Evolutionary conservation across 1,140 invertebrate species (phyloP).

Genomic region (Magallana gigas): DNA sequence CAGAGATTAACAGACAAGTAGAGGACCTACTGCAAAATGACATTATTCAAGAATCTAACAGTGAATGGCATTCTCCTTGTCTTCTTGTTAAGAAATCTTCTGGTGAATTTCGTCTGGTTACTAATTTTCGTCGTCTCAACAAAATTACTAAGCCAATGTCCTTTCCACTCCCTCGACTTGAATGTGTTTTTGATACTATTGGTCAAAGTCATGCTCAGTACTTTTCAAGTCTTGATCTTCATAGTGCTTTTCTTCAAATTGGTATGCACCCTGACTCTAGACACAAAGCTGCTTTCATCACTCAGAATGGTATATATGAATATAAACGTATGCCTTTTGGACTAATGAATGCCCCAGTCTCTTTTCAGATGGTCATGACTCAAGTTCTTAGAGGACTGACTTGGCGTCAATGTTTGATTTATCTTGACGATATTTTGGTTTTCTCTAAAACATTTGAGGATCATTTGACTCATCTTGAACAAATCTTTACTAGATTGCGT

Average conservation of each 20-base stretch:
- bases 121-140: conserved; percentile 61
- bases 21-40: too few relatives aligned
- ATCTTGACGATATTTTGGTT: conserved; percentile 52
- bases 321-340: conserved; percentile 45
- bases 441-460: conserved; percentile 44
- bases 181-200: conserved; percentile 57
- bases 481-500: conserved; percentile 45
- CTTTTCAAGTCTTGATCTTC: conserved; percentile 54
- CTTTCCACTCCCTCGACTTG: conserved; percentile 55
- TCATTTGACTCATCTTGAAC: conserved; percentile 49
- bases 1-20: too few relatives aligned
- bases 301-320: not conserved
- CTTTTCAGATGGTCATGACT: conserved; percentile 50
- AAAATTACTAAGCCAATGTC: conserved; percentile 55
- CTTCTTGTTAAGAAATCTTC: too few relatives aligned
- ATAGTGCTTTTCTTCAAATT: too few relatives aligned
- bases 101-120: conserved; percentile 44
- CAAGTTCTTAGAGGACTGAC: conserved; percentile 43
- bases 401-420: conserved; percentile 48
- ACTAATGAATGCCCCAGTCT: conserved; percentile 47
- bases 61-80: too few relatives aligned
- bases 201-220: conserved; percentile 38
- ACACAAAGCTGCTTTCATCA: too few relatives aligned
- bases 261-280: too few relatives aligned
- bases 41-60: too few relatives aligned